These are phyloP conservation scores for Ptyas mucosa DNA, from an alignment of 2,113 vertebrate genomes.

Conservation along the genomic window DNA sequence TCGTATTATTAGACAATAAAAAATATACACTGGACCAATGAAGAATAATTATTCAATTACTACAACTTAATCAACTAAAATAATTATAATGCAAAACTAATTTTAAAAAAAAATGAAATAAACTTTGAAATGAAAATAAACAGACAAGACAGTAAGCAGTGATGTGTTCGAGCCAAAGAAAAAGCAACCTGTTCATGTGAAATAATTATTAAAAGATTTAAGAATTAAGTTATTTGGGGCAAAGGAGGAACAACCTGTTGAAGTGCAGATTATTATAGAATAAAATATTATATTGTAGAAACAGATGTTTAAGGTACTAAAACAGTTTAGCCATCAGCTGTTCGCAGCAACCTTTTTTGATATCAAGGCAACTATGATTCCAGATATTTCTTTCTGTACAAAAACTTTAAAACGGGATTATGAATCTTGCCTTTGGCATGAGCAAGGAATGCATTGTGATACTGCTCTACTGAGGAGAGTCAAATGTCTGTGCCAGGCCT, in stretches of 20 bases:
- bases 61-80: background rate
- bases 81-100: background rate
- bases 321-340: background rate
- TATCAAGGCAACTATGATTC: background rate
- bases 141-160: background rate
- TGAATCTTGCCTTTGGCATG: slow-evolving; percentile 55
- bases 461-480: slow-evolving; percentile 66
- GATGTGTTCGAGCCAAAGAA: background rate
- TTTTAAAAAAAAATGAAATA: background rate
- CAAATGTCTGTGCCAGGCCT: slow-evolving; percentile 67
- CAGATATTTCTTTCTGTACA: background rate
- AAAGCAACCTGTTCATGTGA: background rate
- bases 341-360: background rate
- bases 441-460: slow-evolving; percentile 59
- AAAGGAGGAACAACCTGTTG: background rate
- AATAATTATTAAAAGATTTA: background rate
- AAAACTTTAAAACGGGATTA: slow-evolving; percentile 46
- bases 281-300: slow-evolving; percentile 15
- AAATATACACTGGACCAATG: background rate
- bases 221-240: background rate
- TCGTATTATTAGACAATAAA: background rate
- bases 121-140: slow-evolving; percentile 14
- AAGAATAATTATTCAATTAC: background rate
- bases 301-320: background rate
- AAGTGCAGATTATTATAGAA: background rate